Evolutionary conservation across 2,113 vertebrate genomes (phyloP).

Genomic region (Panthera leo): DNA sequence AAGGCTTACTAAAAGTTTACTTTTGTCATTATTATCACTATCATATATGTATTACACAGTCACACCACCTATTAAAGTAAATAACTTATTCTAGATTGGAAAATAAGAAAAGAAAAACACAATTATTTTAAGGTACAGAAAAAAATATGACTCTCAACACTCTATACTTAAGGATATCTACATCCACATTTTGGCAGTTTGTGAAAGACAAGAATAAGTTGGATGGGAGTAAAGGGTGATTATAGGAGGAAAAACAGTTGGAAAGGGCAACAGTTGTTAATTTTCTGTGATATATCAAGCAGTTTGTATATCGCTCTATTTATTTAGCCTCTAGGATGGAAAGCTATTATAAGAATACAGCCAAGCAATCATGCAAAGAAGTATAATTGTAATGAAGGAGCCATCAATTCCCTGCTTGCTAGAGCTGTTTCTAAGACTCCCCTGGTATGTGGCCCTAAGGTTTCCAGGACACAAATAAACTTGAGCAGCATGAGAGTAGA

Average conservation of each 20-base stretch:
- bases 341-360: slow-evolving; percentile 53
- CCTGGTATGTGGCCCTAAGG: slow-evolving; percentile 21
- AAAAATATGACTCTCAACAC: background rate
- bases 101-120: background rate
- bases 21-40: background rate
- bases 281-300: slow-evolving; percentile 34
- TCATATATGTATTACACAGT: background rate
- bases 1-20: background rate
- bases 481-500: background rate
- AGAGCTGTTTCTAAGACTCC: slow-evolving; percentile 1
- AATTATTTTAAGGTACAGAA: slow-evolving; percentile 5
- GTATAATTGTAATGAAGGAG: slow-evolving; percentile 52
- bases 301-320: slow-evolving; percentile 37
- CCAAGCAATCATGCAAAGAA: slow-evolving; percentile 48
- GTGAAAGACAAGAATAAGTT: background rate
- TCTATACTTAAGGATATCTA: background rate
- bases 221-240: background rate
- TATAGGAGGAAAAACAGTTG: background rate
- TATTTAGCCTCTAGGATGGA: slow-evolving; percentile 58
- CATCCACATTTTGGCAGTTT: background rate
- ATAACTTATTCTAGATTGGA: background rate
- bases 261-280: slow-evolving; percentile 12
- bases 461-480: slow-evolving; percentile 48
- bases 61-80: background rate
- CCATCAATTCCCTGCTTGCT: slow-evolving; percentile 46